phyloP scores from a whole-genome alignment of 2,888 invertebrate genomes.

The Dryadula phaetusa region DNA sequence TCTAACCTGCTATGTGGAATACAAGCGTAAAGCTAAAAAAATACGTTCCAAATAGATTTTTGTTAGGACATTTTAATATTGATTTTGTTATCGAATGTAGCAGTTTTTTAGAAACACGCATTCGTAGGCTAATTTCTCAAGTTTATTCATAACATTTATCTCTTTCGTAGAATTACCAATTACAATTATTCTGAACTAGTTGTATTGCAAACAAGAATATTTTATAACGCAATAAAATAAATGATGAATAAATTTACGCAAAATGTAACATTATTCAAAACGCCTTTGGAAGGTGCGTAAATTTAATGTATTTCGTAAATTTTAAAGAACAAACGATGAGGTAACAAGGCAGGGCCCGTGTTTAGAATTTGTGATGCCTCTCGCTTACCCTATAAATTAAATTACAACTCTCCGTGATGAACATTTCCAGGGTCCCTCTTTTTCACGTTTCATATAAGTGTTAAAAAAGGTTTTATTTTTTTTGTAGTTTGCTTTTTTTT shows the following conservation, averaged over 20 bases:
- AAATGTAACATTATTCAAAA: slow-evolving; percentile 20
- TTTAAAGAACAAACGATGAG: slow-evolving; percentile 40
- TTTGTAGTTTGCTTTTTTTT: neutral
- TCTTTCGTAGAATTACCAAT: too few relatives aligned
- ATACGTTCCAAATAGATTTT: too few relatives aligned
- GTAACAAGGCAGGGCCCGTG: slow-evolving; percentile 41
- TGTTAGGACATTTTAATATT: too few relatives aligned
- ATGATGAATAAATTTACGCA: neutral
- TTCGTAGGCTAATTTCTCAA: too few relatives aligned
- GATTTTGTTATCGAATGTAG: too few relatives aligned
- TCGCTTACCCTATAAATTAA: slow-evolving; percentile 45
- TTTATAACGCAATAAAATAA: neutral
- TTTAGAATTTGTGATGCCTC: slow-evolving; percentile 46
- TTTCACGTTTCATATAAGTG: slow-evolving; percentile 1
- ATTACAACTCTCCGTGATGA: slow-evolving; percentile 42
- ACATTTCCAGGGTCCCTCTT: slow-evolving; percentile 27
- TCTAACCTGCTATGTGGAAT: too few relatives aligned
- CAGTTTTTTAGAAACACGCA: too few relatives aligned
- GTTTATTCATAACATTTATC: too few relatives aligned
- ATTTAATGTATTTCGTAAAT: slow-evolving; percentile 29
- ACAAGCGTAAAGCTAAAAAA: too few relatives aligned
- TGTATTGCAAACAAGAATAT: too few relatives aligned
- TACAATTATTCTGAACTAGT: too few relatives aligned
- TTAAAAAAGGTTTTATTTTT: slow-evolving; percentile 1
- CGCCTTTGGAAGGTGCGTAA: slow-evolving; percentile 25